Conservation (phyloP, 2,113 vertebrate species). For the Bettongia penicillata region DNA sequence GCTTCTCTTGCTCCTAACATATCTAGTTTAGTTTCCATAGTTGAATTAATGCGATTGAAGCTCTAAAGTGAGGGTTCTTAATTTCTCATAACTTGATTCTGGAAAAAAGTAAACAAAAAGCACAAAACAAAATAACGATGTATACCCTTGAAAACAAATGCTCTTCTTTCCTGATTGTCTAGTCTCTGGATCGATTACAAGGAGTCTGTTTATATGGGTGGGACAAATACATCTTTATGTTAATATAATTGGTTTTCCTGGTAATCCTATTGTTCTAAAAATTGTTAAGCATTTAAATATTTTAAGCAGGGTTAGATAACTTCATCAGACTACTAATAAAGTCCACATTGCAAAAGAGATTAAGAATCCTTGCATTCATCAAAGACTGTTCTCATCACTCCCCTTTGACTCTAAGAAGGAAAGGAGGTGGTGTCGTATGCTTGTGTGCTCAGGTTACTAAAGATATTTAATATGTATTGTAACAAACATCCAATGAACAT, state of each 20-base stretch:
- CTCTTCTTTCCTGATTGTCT: background rate
- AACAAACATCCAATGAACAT: background rate
- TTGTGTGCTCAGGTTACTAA: background rate
- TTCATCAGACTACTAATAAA: background rate
- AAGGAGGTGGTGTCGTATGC: fast-evolving
- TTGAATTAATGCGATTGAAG: background rate
- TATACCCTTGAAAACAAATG: background rate
- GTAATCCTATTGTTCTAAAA: background rate
- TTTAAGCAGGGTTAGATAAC: background rate
- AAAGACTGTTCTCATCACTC: background rate
- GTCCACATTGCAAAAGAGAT: background rate
- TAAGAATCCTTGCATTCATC: background rate
- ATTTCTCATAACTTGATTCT: background rate
- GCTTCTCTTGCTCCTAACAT: constrained; percentile 19
- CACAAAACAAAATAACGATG: background rate
- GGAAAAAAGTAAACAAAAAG: background rate
- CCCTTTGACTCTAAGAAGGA: background rate
- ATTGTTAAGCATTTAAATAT: background rate
- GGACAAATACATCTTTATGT: background rate
- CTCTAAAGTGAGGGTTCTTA: background rate
- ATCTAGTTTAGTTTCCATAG: constrained; percentile 6
- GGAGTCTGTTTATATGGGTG: background rate
- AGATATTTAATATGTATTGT: constrained; percentile 13
- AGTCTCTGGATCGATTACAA: background rate
- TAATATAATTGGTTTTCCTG: background rate